These are phyloP conservation scores for Callaeas wilsoni DNA, from an alignment of 2,113 vertebrate species.

Conservation along the genomic window DNA sequence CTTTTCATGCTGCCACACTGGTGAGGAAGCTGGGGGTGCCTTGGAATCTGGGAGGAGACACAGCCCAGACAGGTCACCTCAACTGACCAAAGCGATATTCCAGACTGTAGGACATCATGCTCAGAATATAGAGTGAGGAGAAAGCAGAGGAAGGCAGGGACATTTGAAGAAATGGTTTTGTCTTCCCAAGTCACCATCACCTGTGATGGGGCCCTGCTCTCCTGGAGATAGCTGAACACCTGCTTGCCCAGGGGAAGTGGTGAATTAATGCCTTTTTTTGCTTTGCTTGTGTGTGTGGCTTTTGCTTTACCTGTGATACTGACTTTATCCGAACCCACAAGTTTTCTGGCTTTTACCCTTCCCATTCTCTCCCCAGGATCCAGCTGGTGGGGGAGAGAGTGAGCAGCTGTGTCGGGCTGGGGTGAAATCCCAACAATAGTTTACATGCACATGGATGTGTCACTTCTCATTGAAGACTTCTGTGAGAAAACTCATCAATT, in stretches of 20 bases:
- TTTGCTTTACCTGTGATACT: neutral
- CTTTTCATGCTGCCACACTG: accelerated
- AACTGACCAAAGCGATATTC: neutral
- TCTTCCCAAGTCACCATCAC: neutral
- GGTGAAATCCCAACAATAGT: neutral
- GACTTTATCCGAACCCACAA: neutral
- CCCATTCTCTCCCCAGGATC: neutral
- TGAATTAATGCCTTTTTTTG: neutral
- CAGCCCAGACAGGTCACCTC: neutral
- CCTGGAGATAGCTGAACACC: neutral
- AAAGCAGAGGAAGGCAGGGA: neutral
- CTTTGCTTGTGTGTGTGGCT: too few species aligned
- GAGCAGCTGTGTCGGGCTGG: accelerated
- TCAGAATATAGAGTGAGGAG: neutral
- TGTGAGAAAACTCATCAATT: neutral
- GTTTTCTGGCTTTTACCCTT: neutral
- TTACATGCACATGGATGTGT: neutral
- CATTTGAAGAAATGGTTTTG: neutral
- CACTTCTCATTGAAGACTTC: neutral
- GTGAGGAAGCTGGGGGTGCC: too few species aligned
- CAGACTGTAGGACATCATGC: accelerated
- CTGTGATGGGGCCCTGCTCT: neutral
- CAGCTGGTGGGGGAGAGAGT: accelerated
- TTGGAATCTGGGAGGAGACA: accelerated
- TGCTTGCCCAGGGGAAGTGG: accelerated